Evolutionary conservation across 2,888 invertebrate genomes (phyloP).

Genomic region (Euzetes globulus): DNA sequence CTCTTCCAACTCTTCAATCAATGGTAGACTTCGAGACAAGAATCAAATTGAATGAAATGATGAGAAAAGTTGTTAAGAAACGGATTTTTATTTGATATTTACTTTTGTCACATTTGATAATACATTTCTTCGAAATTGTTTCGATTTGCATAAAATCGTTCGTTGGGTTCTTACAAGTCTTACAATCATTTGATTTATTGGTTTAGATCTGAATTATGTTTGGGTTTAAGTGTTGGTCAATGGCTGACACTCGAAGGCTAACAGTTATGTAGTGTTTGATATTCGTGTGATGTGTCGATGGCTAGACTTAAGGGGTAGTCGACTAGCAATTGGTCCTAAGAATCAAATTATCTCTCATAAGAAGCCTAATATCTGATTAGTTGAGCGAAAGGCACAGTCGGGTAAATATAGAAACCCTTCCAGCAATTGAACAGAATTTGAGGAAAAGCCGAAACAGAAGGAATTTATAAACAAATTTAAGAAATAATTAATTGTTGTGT

Average conservation of each 20-base stretch:
- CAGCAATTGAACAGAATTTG: conserved; percentile 7
- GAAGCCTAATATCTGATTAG: background rate
- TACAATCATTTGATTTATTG: background rate
- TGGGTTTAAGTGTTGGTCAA: background rate
- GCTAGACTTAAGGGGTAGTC: conserved; percentile 22
- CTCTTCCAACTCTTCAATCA: no score
- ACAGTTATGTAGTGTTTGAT: background rate
- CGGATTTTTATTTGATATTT: background rate
- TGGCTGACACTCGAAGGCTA: conserved; percentile 26
- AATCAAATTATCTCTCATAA: background rate
- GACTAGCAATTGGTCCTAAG: conserved; percentile 27
- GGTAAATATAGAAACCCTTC: conserved; percentile 15
- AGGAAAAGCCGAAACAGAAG: background rate
- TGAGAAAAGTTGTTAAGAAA: no score
- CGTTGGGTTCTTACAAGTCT: background rate
- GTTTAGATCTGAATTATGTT: conserved; percentile 10
- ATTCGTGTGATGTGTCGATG: conserved; percentile 12
- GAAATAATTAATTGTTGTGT: background rate
- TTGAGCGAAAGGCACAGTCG: conserved; percentile 30
- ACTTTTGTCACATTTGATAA: background rate
- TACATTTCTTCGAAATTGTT: background rate
- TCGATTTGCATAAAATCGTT: background rate
- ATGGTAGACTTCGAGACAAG: no score
- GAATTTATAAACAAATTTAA: background rate
- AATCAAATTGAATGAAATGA: no score